These are phyloP conservation scores for Ennomos fuscantarius DNA, from an alignment of 2,888 invertebrate species.

Conservation along the genomic window DNA sequence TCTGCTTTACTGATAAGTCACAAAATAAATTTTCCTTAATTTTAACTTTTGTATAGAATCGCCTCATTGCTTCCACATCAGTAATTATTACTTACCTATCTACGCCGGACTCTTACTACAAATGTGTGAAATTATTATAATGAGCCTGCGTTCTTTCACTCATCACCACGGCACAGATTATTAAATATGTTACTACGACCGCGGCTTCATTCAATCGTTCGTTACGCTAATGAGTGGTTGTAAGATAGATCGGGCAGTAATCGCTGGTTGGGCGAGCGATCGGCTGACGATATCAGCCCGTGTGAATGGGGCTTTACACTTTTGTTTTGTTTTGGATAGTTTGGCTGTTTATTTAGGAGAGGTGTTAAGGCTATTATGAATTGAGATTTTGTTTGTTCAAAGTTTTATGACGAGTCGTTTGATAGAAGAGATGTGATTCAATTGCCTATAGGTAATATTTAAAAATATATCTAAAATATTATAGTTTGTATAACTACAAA, in stretches of 20 bases:
- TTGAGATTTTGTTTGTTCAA: not conserved
- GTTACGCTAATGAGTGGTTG: slow-evolving; percentile 22
- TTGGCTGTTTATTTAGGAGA: slow-evolving; percentile 5
- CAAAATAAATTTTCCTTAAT: not conserved
- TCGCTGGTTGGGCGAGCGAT: slow-evolving; percentile 9
- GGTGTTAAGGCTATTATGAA: not conserved
- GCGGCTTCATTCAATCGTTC: slow-evolving; percentile 28
- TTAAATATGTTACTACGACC: not conserved
- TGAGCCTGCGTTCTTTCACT: slow-evolving; percentile 29
- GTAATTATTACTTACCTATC: slow-evolving; percentile 14
- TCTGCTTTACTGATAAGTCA: no score
- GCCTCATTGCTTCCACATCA: slow-evolving; percentile 2
- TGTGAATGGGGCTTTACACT: slow-evolving; percentile 13
- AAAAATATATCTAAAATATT: no score
- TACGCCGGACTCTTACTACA: not conserved
- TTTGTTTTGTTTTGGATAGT: slow-evolving; percentile 11
- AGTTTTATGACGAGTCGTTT: not conserved
- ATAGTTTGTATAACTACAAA: no score
- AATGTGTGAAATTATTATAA: slow-evolving; percentile 38
- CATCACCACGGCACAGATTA: not conserved
- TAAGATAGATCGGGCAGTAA: slow-evolving; percentile 15
- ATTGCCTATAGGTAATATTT: no score
- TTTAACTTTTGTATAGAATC: not conserved
- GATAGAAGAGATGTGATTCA: no score
- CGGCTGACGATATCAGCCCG: slow-evolving; percentile 5